phyloP scores from a whole-genome alignment of 2,113 vertebrate genomes.

The Saguinus imperator region DNA sequence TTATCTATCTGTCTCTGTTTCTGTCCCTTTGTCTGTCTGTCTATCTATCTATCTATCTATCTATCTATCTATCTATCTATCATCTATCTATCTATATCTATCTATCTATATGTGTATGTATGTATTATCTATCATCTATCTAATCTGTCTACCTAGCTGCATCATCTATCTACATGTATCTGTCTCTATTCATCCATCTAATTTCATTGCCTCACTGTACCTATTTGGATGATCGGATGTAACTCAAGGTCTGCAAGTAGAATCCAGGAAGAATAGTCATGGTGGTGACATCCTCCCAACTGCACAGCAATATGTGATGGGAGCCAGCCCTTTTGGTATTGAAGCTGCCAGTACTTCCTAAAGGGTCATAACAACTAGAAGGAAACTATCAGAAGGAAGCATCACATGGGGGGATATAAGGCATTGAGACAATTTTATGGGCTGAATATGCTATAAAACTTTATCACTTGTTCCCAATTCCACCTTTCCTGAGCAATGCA shows the following conservation, averaged over 20 bases:
- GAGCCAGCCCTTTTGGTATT: background rate
- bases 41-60: too few relatives aligned
- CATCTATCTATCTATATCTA: too few relatives aligned
- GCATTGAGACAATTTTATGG: constrained; percentile 14
- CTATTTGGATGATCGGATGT: background rate
- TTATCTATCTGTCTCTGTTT: background rate
- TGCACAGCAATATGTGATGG: background rate
- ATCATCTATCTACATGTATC: background rate
- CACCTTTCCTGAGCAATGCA: background rate
- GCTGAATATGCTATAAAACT: constrained; percentile 1
- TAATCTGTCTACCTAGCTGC: background rate
- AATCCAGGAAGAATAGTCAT: background rate
- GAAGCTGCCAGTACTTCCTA: background rate
- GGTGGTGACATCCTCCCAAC: background rate
- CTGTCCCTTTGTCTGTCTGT: background rate
- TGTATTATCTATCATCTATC: background rate
- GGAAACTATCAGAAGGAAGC: background rate
- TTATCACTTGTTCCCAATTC: constrained; percentile 31
- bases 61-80: too few relatives aligned
- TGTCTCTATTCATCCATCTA: background rate
- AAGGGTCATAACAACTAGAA: background rate
- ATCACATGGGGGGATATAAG: background rate
- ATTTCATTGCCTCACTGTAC: background rate
- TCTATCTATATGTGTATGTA: background rate
- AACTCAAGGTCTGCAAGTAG: background rate